Percentiles rank a stretch among this genome's conserved stretches.
phyloP scores from a whole-genome alignment of 2,113 vertebrate genomes.

The Tauraco erythrolophus region DNA sequence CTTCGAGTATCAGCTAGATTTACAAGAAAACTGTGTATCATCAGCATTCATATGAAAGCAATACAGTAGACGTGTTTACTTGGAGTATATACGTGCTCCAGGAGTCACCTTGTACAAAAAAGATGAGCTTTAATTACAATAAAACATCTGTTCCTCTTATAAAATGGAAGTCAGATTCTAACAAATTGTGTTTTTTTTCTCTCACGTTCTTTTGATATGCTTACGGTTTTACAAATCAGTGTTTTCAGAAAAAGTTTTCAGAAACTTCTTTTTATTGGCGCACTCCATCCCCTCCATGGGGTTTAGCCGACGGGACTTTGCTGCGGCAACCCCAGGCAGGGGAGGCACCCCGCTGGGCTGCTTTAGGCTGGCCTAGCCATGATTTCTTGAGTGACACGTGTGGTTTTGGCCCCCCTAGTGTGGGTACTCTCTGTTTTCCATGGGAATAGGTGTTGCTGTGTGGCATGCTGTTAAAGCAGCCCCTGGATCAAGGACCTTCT shows the following conservation, averaged over 20 bases:
- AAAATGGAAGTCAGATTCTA: background rate
- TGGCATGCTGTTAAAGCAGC: fast-evolving
- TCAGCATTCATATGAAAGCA: background rate
- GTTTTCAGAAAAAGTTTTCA: background rate
- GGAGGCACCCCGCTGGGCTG: background rate
- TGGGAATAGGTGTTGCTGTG: fast-evolving
- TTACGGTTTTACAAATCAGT: background rate
- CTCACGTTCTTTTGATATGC: background rate
- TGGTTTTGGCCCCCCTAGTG: background rate
- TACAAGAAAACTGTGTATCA: conserved; percentile 22
- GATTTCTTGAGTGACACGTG: fast-evolving
- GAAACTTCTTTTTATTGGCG: background rate
- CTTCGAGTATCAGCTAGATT: background rate
- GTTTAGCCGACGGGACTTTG: background rate
- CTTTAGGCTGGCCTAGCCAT: fast-evolving
- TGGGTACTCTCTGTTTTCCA: fast-evolving
- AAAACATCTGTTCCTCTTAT: conserved; percentile 56
- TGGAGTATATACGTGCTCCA: background rate
- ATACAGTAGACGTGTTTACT: conserved; percentile 26
- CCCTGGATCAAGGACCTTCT: fast-evolving
- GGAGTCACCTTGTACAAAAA: conserved; percentile 50
- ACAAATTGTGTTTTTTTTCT: background rate
- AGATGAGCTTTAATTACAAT: conserved; percentile 53
- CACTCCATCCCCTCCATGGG: fast-evolving
- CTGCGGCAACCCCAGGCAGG: background rate